Base-by-base conservation (phyloP, 2,113 vertebrate species). In the Onychostoma macrolepis region DNA sequence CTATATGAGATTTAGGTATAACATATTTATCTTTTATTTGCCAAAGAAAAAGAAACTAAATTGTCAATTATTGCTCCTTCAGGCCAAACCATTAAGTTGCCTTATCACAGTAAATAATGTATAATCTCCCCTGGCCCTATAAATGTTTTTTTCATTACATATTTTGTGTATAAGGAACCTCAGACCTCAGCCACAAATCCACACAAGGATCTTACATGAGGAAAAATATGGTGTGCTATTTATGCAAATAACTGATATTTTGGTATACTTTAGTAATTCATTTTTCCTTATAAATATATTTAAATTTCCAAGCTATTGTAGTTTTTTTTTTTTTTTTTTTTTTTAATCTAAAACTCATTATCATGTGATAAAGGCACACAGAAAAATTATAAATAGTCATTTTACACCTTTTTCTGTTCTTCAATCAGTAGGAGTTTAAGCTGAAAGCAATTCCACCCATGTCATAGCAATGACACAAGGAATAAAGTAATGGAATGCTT, bases 401-500 rank as follows among this genome's bases (percentile, higher is more conserved):
- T 86, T 71, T 28, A 84, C 38, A 53, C 1, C 38, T 33, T 75
- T 61, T 78, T 24, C 28, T 72, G 76, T 38, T 41, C 28, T 15
- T 79, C 81, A 85, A 87, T 89, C 81, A 87, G 89, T 80, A 87
- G 71, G 78, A 87, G 87, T 92, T 88, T 91, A 92, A 50, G 90
- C 88, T 88, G 85, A 94, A 94, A 90, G 90, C 93, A 94, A 95
- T 95, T 92, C 90, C 28, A 77, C 86, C 89, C 77, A 80, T 94
- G 92, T 95, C 93, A 94, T 88, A 56, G 58, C 90, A 45, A 91
- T 89, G 92, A 94, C 94, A 94, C 93, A 91, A 89, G 76, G 89
- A 92, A 93, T 93, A 94, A 92, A 87, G 94, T 94, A 95, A 95
- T 95, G 90, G 93, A 95, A 95, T 91, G 92, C 92, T 95, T 95